Conservation (phyloP, 2,888 invertebrate species). For the Ditula angustiorana region DNA sequence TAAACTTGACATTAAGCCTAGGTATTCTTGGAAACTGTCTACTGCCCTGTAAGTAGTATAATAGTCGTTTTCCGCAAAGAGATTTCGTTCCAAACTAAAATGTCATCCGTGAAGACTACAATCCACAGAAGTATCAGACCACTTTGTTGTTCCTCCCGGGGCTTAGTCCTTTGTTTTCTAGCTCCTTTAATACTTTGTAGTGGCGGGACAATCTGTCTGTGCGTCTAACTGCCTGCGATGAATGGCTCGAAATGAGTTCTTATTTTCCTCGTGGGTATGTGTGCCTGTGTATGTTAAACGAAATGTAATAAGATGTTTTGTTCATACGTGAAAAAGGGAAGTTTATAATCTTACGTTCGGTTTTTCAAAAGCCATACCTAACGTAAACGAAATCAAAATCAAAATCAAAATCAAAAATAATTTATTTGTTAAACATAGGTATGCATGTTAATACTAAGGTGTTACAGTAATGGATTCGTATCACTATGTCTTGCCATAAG, state of each 20-base stretch:
- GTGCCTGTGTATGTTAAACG: background rate
- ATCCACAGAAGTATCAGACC: slow-evolving; percentile 70
- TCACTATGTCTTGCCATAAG: too few species aligned
- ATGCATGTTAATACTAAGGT: too few species aligned
- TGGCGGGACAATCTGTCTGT: slow-evolving; percentile 68
- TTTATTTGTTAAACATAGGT: too few species aligned
- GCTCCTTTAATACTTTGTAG: slow-evolving; percentile 77
- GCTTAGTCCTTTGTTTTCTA: slow-evolving; percentile 77
- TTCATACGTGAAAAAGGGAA: background rate
- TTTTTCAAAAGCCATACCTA: too few species aligned
- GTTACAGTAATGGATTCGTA: too few species aligned
- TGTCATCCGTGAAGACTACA: slow-evolving; percentile 67
- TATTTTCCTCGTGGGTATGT: slow-evolving; percentile 13
- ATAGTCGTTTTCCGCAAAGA: slow-evolving; percentile 52
- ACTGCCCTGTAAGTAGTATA: slow-evolving; percentile 11
- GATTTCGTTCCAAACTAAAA: slow-evolving; percentile 68
- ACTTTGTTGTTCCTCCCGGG: slow-evolving; percentile 72
- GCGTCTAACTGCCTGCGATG: slow-evolving; percentile 59
- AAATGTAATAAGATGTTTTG: slow-evolving; percentile 12
- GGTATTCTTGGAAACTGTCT: background rate
- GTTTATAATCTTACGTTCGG: background rate
- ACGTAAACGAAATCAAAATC: too few species aligned
- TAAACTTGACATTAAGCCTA: background rate
- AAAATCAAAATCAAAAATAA: too few species aligned
- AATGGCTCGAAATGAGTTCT: slow-evolving; percentile 48